Evolutionary conservation across 2,113 vertebrate genomes (phyloP).

Genomic region (Ovis canadensis): DNA sequence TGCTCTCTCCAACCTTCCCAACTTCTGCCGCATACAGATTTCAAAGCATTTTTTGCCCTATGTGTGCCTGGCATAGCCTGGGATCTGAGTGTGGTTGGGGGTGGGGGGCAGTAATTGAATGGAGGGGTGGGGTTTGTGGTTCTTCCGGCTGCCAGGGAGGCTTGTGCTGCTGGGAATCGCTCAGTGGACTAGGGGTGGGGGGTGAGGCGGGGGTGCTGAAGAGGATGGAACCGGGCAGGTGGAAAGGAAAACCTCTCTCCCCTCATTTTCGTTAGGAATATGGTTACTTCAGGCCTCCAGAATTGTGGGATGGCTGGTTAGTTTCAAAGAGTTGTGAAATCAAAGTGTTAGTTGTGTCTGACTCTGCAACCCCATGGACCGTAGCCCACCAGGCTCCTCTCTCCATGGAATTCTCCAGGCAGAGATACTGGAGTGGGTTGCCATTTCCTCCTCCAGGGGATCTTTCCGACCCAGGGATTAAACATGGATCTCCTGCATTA

Average conservation of each 20-base stretch:
- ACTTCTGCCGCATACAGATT: constrained; percentile 42
- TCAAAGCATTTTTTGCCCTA: constrained; percentile 22
- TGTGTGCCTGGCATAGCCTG: background rate
- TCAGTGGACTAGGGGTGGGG: background rate
- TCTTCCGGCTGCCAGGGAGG: background rate
- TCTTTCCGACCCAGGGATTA: background rate
- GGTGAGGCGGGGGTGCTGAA: rapidly evolving
- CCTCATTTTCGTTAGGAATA: background rate
- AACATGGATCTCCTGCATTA: background rate
- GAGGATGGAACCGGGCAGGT: rapidly evolving
- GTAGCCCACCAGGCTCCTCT: background rate
- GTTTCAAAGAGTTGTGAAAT: background rate
- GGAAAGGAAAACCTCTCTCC: background rate
- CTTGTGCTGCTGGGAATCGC: background rate
- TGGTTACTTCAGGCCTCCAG: background rate
- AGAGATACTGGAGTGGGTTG: background rate
- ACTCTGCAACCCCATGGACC: background rate
- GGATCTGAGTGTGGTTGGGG: background rate
- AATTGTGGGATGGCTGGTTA: background rate
- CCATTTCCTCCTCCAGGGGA: background rate
- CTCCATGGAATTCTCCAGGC: background rate
- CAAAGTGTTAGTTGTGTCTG: background rate
- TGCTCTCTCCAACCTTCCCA: constrained; percentile 60
- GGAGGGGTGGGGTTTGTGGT: background rate
- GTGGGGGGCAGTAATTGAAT: background rate